phyloP scores from a whole-genome alignment of 92 coral and sea anemone genomes.

The Phenganax subtilis region DNA sequence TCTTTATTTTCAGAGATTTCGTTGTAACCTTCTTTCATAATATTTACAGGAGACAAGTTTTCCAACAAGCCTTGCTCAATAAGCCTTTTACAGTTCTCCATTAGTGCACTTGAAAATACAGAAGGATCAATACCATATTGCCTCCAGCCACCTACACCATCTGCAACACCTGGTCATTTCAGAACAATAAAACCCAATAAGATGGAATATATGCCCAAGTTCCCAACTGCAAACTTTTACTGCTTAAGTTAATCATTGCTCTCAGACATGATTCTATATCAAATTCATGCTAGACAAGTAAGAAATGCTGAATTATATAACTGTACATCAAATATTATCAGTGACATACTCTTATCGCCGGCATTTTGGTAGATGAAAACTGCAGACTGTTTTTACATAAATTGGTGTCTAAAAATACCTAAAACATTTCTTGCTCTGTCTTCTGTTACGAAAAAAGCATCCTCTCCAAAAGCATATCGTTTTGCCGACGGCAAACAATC shows the following conservation, averaged over 20 bases:
- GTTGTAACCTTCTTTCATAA: slow-evolving; percentile 69
- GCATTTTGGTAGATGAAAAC: slow-evolving; percentile 2
- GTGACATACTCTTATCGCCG: neutral
- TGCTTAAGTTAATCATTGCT: too few species aligned
- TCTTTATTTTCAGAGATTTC: slow-evolving; percentile 84
- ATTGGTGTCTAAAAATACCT: slow-evolving; percentile 52
- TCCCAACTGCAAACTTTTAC: too few species aligned
- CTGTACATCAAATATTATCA: neutral
- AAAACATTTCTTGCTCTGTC: slow-evolving; percentile 62
- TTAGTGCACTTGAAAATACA: slow-evolving; percentile 70
- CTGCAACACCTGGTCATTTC: slow-evolving; percentile 72
- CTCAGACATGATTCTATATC: too few species aligned
- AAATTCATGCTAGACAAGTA: too few species aligned
- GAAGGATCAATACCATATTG: slow-evolving; percentile 94
- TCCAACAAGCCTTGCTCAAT: slow-evolving; percentile 72
- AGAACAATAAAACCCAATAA: neutral
- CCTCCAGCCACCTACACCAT: slow-evolving; percentile 99
- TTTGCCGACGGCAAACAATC: slow-evolving; percentile 60
- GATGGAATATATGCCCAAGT: neutral
- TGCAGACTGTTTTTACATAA: neutral
- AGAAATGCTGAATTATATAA: slow-evolving; percentile 1
- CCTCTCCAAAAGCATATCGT: slow-evolving; percentile 83
- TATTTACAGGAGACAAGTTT: slow-evolving; percentile 67
- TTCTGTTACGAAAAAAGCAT: slow-evolving; percentile 84
- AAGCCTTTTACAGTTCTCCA: slow-evolving; percentile 85